Conservation (phyloP, 1,140 invertebrate genomes). For the Sitobion miscanthi region DNA sequence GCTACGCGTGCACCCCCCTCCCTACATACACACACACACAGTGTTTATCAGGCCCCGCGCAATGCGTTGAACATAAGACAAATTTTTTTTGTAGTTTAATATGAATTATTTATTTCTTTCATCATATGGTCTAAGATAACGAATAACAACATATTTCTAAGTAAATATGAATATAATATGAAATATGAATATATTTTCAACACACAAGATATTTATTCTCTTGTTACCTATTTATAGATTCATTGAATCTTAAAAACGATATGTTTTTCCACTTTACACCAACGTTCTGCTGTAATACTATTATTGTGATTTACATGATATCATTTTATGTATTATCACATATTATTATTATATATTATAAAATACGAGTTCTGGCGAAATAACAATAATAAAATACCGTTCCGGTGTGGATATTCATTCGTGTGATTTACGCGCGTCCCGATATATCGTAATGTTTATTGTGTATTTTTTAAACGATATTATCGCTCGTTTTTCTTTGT, state of each 20-base stretch:
- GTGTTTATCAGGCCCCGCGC: neutral
- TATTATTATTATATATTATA: neutral
- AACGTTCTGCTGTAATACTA: neutral
- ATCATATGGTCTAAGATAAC: neutral
- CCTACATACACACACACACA: neutral
- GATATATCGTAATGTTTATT: neutral
- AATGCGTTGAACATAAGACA: neutral
- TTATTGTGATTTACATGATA: neutral
- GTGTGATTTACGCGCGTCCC: neutral
- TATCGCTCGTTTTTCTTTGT: neutral
- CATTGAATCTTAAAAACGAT: too few relatives aligned
- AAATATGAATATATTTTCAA: too few relatives aligned
- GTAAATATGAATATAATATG: too few relatives aligned
- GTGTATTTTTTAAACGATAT: neutral
- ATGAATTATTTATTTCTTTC: neutral
- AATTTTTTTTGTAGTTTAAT: neutral
- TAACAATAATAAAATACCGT: slow-evolving; percentile 8
- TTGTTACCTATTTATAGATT: too few relatives aligned
- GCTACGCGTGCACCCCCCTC: neutral
- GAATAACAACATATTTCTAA: neutral
- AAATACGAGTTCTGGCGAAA: neutral
- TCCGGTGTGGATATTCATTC: neutral
- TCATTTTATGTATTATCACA: neutral
- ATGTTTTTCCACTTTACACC: neutral
- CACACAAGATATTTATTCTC: too few relatives aligned